Base-by-base conservation (phyloP, 2,113 vertebrate genomes). In the Platysteira castanea region DNA sequence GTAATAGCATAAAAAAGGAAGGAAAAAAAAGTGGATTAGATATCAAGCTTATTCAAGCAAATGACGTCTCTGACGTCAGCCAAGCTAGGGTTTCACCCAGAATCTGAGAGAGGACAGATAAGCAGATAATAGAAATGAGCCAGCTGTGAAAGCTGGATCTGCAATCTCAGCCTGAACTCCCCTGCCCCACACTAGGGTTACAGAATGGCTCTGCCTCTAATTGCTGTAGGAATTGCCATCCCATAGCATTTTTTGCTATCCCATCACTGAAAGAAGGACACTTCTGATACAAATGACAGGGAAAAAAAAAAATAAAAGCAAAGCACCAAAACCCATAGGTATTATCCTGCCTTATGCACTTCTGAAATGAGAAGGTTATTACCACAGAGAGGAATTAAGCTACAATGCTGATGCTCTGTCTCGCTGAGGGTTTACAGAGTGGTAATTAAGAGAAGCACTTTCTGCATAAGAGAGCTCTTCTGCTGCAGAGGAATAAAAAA, bases 361-460 rank as follows among this genome's bases (percentile, higher is more conserved):
- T 79, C 37, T 4, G 21, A 75, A 89, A 96, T 78, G 35, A 89
- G 84, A 74, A 90, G 44, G 53, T 90, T 87, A 87, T 91, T 64
- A 89, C 61, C 47, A 44, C 35, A 49, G 87, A 87, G 64, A 89
- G 84, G 61, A 95, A 91, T 86, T 86, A 86, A 89, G 37, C 56
- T 60, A 21, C 49, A n/a, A 16, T 20, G n/a, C 65, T 70, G 79
- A 44, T 63, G 69, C 79, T 88, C 42, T 57, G 35, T 19, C 89
- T 87, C 9, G 0, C 76, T 89, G 92, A 93, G 93, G 70, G 64
- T 69, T 92, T 93, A 61, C 86, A 75, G 76, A 82, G 91, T 47
- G 53, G 46, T 90, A 93, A 90, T 95, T 93, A 95, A 94, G 83
- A 88, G 92, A 76, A 88, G 56, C 70, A 83, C 84, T 93, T 90